Evolutionary conservation across 2,797 vertebrate genomes (phyloP).

Genomic region (Bradypodion ventrale): DNA sequence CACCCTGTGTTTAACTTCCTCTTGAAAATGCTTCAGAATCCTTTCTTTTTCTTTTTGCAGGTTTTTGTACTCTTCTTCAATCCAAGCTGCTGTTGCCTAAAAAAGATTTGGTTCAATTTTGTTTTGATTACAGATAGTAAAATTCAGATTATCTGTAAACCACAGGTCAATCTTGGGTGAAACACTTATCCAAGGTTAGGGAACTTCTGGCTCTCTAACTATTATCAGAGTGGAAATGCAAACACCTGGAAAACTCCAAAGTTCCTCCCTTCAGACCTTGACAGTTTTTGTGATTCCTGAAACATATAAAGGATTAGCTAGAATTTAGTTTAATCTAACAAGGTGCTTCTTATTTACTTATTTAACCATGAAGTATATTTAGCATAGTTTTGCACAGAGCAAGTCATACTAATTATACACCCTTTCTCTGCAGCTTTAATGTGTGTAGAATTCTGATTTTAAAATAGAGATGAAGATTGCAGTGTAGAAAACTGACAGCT

Average conservation of each 20-base stretch:
- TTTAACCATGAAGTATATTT: background rate
- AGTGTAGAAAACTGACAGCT: too few relatives aligned
- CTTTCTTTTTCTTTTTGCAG: constrained; percentile 76
- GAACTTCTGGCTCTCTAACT: too few relatives aligned
- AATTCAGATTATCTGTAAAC: background rate
- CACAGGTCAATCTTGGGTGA: background rate
- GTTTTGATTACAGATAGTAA: background rate
- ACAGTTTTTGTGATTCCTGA: background rate
- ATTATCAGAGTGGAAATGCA: too few relatives aligned
- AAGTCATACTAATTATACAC: background rate
- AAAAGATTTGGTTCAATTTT: background rate
- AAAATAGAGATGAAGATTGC: background rate
- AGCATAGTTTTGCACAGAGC: background rate
- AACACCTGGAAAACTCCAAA: too few relatives aligned
- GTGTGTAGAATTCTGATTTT: background rate
- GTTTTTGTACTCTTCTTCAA: constrained; percentile 82
- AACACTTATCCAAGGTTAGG: too few relatives aligned
- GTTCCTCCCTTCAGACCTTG: background rate
- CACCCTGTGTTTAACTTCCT: constrained; percentile 85
- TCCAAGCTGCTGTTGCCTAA: constrained; percentile 77
- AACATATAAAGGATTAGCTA: background rate
- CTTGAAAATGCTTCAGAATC: constrained; percentile 83
- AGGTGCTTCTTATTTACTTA: background rate
- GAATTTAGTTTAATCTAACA: background rate
- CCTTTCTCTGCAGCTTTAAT: background rate